Evolutionary conservation across 2,888 invertebrate genomes (phyloP).

Genomic region (Caenorhabditis imperialis): DNA sequence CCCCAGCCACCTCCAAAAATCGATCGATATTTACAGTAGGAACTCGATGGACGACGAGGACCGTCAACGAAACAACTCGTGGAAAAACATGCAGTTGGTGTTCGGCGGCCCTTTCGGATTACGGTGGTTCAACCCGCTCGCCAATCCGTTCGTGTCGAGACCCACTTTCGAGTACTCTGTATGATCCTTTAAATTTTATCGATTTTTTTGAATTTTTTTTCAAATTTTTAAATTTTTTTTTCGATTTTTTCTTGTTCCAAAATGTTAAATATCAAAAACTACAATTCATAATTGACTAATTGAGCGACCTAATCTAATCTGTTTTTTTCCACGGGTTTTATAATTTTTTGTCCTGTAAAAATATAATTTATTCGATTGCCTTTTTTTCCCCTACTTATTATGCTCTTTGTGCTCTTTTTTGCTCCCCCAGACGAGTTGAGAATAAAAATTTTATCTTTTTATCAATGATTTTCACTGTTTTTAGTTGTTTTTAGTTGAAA

Average conservation of each 20-base stretch:
- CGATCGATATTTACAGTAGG: conserved; percentile 18
- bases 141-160: conserved; percentile 82
- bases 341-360: too few relatives aligned
- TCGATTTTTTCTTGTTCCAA: background rate
- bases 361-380: too few relatives aligned
- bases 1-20: too few relatives aligned
- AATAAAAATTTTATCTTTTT: too few relatives aligned
- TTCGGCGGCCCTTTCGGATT: conserved; percentile 93
- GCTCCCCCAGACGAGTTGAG: too few relatives aligned
- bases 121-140: conserved; percentile 95
- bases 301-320: too few relatives aligned
- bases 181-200: conserved; percentile 79
- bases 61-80: conserved; percentile 51
- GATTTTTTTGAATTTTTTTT: conserved; percentile 16
- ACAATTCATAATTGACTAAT: too few relatives aligned
- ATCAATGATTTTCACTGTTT: too few relatives aligned
- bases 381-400: too few relatives aligned
- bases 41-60: conserved; percentile 44
- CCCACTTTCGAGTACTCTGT: conserved; percentile 90
- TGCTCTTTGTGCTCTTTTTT: too few relatives aligned
- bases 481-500: background rate
- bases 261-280: background rate
- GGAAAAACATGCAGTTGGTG: conserved; percentile 82
- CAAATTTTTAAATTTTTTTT: conserved; percentile 6
- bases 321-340: too few relatives aligned